A percentile compares a stretch with the other conserved stretches of the same genome.
These are phyloP conservation scores for Archips xylosteana DNA, from an alignment of 2,888 invertebrate species.

Conservation along the genomic window DNA sequence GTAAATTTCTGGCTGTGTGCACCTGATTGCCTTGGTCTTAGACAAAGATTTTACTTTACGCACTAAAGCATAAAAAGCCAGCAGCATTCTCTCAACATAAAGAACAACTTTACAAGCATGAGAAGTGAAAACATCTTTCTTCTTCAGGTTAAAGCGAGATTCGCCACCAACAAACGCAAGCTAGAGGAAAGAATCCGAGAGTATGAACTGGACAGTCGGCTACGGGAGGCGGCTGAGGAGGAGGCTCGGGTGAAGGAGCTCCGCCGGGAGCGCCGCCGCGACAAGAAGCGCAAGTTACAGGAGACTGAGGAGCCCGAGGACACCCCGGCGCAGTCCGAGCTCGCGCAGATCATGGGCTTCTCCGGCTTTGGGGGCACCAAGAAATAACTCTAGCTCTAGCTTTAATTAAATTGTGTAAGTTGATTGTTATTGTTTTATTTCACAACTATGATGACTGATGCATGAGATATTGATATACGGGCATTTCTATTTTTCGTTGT, in stretches of 20 bases:
- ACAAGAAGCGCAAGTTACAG: conserved; percentile 94
- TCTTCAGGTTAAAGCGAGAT: conserved; percentile 91
- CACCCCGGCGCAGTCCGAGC: conserved; percentile 87
- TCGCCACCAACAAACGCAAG: conserved; percentile 97
- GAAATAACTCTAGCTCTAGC: conserved; percentile 79
- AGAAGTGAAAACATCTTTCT: not conserved
- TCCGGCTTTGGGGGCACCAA: conserved; percentile 96
- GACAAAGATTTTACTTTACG: too few relatives aligned
- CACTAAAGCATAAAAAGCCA: too few relatives aligned
- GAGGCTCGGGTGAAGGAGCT: conserved; percentile 97
- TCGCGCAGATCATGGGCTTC: conserved; percentile 98
- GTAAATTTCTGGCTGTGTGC: too few relatives aligned
- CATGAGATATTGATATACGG: too few relatives aligned
- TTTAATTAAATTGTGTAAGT: conserved; percentile 34
- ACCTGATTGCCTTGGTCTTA: too few relatives aligned
- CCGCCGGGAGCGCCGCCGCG: conserved; percentile 94
- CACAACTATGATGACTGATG: not conserved
- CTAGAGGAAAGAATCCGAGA: conserved; percentile 98
- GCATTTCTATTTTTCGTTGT: too few relatives aligned
- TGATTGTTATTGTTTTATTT: conserved; percentile 22
- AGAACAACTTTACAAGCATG: too few relatives aligned
- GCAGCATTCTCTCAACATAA: too few relatives aligned
- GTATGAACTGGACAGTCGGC: conserved; percentile 95
- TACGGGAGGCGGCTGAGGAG: conserved; percentile 97
- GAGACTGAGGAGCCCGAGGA: conserved; percentile 82